Evolutionary conservation across 2,888 invertebrate species (phyloP).

Genomic region (Leuctra nigra): DNA sequence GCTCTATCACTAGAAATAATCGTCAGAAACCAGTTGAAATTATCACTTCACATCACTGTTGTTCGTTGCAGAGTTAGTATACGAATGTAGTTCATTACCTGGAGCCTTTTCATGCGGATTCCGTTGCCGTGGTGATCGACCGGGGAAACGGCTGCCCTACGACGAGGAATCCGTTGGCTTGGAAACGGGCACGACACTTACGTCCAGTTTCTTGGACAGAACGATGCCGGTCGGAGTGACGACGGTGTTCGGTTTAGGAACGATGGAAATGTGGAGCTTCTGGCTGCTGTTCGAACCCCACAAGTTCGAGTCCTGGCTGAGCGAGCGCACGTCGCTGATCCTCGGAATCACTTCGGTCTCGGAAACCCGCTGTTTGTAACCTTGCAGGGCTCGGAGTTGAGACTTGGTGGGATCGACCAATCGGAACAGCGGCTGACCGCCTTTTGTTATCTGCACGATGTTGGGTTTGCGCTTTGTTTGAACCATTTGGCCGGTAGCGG

Average conservation of each 20-base stretch:
- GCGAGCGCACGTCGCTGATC: conserved; percentile 39
- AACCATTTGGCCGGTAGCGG: not conserved
- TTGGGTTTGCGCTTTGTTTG: conserved; percentile 6
- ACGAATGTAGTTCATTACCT: too few relatives aligned
- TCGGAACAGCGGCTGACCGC: conserved; percentile 10
- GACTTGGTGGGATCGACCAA: conserved; percentile 13
- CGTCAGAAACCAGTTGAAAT: too few relatives aligned
- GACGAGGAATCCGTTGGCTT: conserved; percentile 14
- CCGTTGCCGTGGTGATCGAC: too few relatives aligned
- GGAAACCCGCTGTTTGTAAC: not conserved
- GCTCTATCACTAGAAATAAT: too few relatives aligned
- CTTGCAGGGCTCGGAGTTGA: conserved; percentile 38
- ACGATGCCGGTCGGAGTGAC: conserved; percentile 26
- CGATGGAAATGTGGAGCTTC: conserved; percentile 42
- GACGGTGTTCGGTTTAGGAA: conserved; percentile 36
- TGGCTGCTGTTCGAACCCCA: conserved; percentile 27
- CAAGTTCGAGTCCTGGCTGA: conserved; percentile 28
- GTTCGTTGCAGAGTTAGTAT: too few relatives aligned
- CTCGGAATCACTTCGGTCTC: conserved; percentile 38
- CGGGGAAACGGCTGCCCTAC: too few relatives aligned
- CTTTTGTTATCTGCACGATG: conserved; percentile 15
- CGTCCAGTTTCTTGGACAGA: conserved; percentile 24
- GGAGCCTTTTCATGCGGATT: too few relatives aligned
- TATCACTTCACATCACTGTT: too few relatives aligned
- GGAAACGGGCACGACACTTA: conserved; percentile 23